Evolutionary conservation across 2,888 invertebrate species (phyloP).

Genomic region (Ypsolopha scabrella): DNA sequence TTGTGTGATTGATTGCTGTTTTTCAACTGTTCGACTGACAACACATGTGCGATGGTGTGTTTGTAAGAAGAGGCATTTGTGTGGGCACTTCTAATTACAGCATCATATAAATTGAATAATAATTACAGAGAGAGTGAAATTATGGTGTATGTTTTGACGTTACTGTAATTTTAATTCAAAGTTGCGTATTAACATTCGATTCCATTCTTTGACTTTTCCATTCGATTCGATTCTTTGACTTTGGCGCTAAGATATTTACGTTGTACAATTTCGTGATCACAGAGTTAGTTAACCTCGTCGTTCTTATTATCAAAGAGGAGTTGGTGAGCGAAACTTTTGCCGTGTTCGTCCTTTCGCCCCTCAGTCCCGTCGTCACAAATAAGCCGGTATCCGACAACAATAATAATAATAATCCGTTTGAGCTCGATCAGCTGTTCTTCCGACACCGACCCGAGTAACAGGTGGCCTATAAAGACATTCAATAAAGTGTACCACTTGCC

Average conservation of each 20-base stretch:
- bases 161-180: neutral
- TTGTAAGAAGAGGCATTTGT: constrained; percentile 16
- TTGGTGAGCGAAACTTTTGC: constrained; percentile 40
- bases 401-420: constrained; percentile 61
- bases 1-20: constrained; percentile 21
- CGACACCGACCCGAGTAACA: constrained; percentile 68
- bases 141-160: no score
- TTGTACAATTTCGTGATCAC: no score
- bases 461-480: constrained; percentile 71
- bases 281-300: neutral
- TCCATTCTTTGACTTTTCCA: neutral
- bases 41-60: constrained; percentile 11
- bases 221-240: neutral
- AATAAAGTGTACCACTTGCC: constrained; percentile 67
- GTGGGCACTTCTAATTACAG: constrained; percentile 4
- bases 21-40: constrained; percentile 22
- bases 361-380: constrained; percentile 50
- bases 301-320: constrained; percentile 28
- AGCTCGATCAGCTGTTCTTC: constrained; percentile 65
- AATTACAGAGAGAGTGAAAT: no score
- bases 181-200: neutral
- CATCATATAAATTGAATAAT: no score
- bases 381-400: constrained; percentile 33
- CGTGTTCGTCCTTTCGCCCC: constrained; percentile 26
- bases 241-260: no score